phyloP scores from a whole-genome alignment of 1,140 invertebrate species.

The Ceratitis capitata region DNA sequence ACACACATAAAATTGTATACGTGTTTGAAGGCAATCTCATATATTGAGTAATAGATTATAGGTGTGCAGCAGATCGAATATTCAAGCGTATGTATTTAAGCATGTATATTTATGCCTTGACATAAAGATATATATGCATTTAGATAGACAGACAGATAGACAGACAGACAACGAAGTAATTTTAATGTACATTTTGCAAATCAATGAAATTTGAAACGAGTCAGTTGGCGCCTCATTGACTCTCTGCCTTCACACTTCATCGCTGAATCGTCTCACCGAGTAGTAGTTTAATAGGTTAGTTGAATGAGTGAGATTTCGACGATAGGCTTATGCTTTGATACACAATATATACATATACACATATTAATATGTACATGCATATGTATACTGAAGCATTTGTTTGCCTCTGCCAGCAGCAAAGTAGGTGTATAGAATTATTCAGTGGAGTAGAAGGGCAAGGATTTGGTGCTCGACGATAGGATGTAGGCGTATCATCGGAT shows the following conservation, averaged over 20 bases:
- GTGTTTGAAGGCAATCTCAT: neutral
- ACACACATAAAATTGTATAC: neutral
- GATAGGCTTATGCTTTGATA: constrained; percentile 2
- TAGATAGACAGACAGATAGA: neutral
- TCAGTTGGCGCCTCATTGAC: neutral
- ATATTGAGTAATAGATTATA: constrained; percentile 5
- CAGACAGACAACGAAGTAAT: neutral
- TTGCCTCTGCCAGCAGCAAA: neutral
- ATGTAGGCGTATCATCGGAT: constrained; percentile 23
- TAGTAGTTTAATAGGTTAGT: neutral
- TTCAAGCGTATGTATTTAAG: too few species aligned
- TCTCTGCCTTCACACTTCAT: neutral
- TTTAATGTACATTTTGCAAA: constrained; percentile 18
- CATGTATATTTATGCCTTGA: too few species aligned
- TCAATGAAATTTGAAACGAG: constrained; percentile 20
- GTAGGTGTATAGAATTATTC: neutral
- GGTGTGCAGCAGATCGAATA: neutral
- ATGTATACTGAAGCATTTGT: neutral
- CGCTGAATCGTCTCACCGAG: neutral
- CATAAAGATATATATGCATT: neutral
- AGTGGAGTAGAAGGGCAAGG: neutral
- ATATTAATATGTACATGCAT: neutral
- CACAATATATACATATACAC: neutral
- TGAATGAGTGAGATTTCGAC: neutral
- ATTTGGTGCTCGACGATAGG: neutral